phyloP scores from a whole-genome alignment of 2,113 vertebrate genomes.

The Dissostichus mawsoni region DNA sequence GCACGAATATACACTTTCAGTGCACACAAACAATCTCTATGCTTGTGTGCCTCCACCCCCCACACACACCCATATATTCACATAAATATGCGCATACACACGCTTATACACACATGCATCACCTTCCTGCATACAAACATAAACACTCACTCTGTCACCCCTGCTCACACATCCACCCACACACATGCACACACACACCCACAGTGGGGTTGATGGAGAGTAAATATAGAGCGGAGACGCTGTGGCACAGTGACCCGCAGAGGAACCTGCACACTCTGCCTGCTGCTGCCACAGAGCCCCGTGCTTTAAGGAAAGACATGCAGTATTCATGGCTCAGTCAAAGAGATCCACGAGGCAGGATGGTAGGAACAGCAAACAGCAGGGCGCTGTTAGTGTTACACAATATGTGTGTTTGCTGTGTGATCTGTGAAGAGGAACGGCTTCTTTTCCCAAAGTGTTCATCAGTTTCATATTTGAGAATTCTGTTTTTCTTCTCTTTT shows the following conservation, averaged over 20 bases:
- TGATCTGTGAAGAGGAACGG: slow-evolving; percentile 27
- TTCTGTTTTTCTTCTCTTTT: slow-evolving; percentile 7
- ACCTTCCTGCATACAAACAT: slow-evolving; percentile 21
- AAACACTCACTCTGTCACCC: slow-evolving; percentile 5
- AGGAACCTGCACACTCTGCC: slow-evolving; percentile 69
- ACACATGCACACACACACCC: slow-evolving; percentile 13
- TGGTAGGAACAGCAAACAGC: slow-evolving; percentile 42
- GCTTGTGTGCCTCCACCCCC: not conserved
- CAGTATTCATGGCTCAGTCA: slow-evolving; percentile 77
- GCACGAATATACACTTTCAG: slow-evolving; percentile 22
- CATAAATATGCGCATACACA: slow-evolving; percentile 37
- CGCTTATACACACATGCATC: slow-evolving; percentile 4
- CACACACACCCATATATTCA: slow-evolving; percentile 11
- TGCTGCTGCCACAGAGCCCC: slow-evolving; percentile 72
- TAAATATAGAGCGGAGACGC: slow-evolving; percentile 74
- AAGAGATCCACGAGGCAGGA: slow-evolving; percentile 39
- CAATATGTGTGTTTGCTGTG: slow-evolving; percentile 42
- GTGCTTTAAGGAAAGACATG: slow-evolving; percentile 75
- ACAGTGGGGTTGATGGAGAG: slow-evolving; percentile 34
- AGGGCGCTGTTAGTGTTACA: slow-evolving; percentile 45
- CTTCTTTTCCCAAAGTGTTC: slow-evolving; percentile 21
- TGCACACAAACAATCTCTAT: slow-evolving; percentile 19
- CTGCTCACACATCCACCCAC: slow-evolving; percentile 19
- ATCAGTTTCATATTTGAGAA: slow-evolving; percentile 19
- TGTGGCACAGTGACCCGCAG: slow-evolving; percentile 78